Base-by-base conservation (phyloP, 2,113 vertebrate genomes). In the Microtus montanus region DNA sequence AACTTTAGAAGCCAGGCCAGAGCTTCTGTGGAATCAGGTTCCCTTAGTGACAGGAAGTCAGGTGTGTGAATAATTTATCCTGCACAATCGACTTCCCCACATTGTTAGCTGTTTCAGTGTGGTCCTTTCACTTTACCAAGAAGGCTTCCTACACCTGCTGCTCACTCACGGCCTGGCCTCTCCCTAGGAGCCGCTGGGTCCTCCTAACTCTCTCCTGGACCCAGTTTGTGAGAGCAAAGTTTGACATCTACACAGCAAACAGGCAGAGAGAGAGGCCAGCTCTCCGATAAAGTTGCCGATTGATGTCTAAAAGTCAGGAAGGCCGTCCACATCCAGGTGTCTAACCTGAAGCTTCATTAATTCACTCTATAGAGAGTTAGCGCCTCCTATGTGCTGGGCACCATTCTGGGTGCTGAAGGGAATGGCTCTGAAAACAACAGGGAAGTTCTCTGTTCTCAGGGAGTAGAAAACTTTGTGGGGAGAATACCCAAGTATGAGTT, bases 1-100 rank as follows among this genome's bases (percentile, higher is more conserved):
- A 91, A 84, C 89, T 54, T 90, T 52, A 80, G 93, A 92, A 85
- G 90, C 74, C 3, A 90, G 94, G 80, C 87, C 22, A 44, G 80
- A 20, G 71, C 38, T 88, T 87, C 66, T 88, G 83, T 92, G 54
- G 52, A 80, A 70, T 44, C 68, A 26, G 47, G 52, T 73, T 96
- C 89, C 91, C 47, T 80, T 8, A 13, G 47, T n/a, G 66, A 66
- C 35, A n/a, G 13, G 41, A 78, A 92, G 68, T 77, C 38, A 47
- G 80, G 13, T 19, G 49, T 20, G 22, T 79, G 41, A 70, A 38
- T 47, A 26, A 86, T 74, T 70, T 44, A 93, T 74, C 73, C 66
- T 47, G 64, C 66, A 77, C n/a, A 5, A 9, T 15, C 0, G 5
- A 22, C 35, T 63, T 54, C 58, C 68, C 49, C 35, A 73, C 19